These are phyloP conservation scores for Glyphotaelius pellucidus DNA, from an alignment of 2,888 invertebrate genomes.

Conservation along the genomic window DNA sequence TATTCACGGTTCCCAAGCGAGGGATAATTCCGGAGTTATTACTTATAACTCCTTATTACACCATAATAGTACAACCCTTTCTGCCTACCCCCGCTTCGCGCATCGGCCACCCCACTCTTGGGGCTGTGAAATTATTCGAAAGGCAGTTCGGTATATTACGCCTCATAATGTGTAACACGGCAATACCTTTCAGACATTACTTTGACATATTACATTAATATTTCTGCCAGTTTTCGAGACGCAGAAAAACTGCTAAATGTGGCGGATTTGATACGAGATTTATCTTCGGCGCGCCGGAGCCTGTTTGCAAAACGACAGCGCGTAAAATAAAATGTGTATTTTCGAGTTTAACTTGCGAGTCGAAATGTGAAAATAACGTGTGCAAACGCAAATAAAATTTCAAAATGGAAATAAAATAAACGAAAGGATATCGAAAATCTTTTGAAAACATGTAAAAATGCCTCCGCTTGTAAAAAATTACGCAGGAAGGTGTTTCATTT, in stretches of 20 bases:
- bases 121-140: conserved; percentile 5
- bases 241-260: conserved; percentile 34
- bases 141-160: conserved; percentile 25
- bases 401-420: background rate
- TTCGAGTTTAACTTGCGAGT: conserved; percentile 2
- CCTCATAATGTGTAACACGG: conserved; percentile 27
- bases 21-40: background rate
- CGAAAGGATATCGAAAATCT: background rate
- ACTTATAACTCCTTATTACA: background rate
- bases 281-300: conserved; percentile 3
- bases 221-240: conserved; percentile 24
- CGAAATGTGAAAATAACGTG: conserved; percentile 2
- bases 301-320: conserved; percentile 11
- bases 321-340: conserved; percentile 19
- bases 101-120: background rate
- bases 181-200: conserved; percentile 37
- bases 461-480: background rate
- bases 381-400: background rate
- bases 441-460: background rate
- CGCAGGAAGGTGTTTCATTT: background rate
- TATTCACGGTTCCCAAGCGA: background rate
- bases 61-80: background rate
- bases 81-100: background rate
- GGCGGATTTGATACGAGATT: conserved; percentile 33
- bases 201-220: conserved; percentile 45